A percentile compares a stretch with the other conserved stretches of the same genome.
Conservation (phyloP, 2,113 vertebrate species). For the Scatophagus argus region DNA sequence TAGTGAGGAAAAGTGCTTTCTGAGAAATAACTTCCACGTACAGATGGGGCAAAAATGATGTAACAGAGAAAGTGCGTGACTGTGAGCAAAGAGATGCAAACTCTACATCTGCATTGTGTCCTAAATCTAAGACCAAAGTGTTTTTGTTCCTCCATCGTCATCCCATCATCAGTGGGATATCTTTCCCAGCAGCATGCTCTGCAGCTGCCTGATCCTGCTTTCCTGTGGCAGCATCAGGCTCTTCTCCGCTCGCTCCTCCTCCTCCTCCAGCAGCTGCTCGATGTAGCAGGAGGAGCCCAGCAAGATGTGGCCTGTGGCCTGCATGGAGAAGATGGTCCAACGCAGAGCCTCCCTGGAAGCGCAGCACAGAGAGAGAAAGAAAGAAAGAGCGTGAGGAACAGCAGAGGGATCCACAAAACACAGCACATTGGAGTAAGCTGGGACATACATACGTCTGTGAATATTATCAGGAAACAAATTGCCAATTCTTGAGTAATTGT, state of each 20-base stretch:
- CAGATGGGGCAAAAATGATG: neutral
- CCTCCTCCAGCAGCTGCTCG: slow-evolving; percentile 91
- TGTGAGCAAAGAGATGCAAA: neutral
- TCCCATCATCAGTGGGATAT: slow-evolving; percentile 31
- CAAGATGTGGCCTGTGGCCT: slow-evolving; percentile 92
- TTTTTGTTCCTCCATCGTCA: neutral
- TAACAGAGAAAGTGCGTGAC: slow-evolving; percentile 58
- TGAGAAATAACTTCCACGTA: slow-evolving; percentile 4
- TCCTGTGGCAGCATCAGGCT: slow-evolving; percentile 62
- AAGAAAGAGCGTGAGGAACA: neutral
- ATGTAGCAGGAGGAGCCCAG: slow-evolving; percentile 94
- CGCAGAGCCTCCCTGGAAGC: slow-evolving; percentile 89
- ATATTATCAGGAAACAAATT: neutral
- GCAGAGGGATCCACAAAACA: neutral
- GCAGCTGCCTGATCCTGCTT: slow-evolving; percentile 72
- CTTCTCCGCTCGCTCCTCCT: slow-evolving; percentile 80
- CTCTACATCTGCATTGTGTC: slow-evolving; percentile 2
- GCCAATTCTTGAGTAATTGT: neutral
- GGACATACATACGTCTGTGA: neutral
- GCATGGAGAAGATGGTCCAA: slow-evolving; percentile 93
- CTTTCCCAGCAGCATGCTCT: slow-evolving; percentile 72
- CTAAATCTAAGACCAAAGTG: slow-evolving; percentile 9
- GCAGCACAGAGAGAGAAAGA: neutral
- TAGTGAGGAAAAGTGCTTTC: slow-evolving; percentile 55
- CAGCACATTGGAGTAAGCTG: neutral